Conservation (phyloP, 2,797 vertebrate species). For the Myotis myotis region DNA sequence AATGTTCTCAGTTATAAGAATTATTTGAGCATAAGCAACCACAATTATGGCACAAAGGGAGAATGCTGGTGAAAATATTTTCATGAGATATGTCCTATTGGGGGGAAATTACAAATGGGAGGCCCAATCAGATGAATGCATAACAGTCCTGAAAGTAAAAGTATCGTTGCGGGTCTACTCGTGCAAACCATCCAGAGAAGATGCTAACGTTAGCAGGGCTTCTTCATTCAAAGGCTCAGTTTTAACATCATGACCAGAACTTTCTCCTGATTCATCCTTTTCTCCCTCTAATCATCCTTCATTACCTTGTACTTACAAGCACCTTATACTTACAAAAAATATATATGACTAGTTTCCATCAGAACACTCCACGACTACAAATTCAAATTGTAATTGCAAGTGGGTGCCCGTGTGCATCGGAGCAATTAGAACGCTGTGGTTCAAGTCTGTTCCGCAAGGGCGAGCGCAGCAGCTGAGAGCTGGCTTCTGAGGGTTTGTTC, state of each 20-base stretch:
- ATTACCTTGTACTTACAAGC: conserved; percentile 20
- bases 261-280: conserved; percentile 18
- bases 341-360: conserved; percentile 38
- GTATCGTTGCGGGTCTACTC: neutral
- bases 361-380: conserved; percentile 44
- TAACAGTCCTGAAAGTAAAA: neutral
- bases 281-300: conserved; percentile 6
- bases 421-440: conserved; percentile 64
- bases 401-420: conserved; percentile 42
- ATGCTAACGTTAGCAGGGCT: neutral
- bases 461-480: neutral
- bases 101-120: neutral
- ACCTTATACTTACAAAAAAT: neutral
- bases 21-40: neutral
- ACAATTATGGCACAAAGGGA: neutral
- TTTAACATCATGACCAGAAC: neutral
- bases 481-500: neutral
- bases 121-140: neutral
- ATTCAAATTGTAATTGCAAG: conserved; percentile 34
- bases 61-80: neutral
- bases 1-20: neutral
- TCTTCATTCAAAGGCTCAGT: neutral
- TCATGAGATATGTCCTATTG: neutral
- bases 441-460: conserved; percentile 44
- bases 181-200: neutral